A percentile compares a stretch with the other conserved stretches of the same genome.
phyloP scores from a whole-genome alignment of 2,797 vertebrate genomes.

The Lacerta viridis region DNA sequence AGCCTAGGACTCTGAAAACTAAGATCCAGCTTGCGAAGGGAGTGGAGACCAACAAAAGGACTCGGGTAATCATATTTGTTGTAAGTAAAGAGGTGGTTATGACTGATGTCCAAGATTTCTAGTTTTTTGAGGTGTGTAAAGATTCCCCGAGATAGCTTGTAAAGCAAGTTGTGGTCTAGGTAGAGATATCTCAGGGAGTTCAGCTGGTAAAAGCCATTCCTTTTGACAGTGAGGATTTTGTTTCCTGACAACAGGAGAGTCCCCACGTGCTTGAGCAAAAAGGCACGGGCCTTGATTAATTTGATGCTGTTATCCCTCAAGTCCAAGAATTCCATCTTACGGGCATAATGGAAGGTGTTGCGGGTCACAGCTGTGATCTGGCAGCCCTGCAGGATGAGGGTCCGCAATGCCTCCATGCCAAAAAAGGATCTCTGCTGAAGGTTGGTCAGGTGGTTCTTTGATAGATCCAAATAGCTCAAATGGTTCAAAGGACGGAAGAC shows the following conservation, averaged over 20 bases:
- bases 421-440: conserved; percentile 27
- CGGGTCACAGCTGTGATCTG: conserved; percentile 44
- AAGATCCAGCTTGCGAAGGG: conserved; percentile 42
- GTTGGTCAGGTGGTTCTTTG: conserved; percentile 53
- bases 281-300: conserved; percentile 30
- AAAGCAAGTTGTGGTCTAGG: conserved; percentile 48
- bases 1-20: conserved; percentile 43
- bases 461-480: conserved; percentile 59
- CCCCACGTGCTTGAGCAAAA: conserved; percentile 37
- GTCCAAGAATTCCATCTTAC: conserved; percentile 47
- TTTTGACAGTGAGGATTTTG: conserved; percentile 45
- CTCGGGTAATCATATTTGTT: conserved; percentile 25
- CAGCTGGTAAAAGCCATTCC: conserved; percentile 31
- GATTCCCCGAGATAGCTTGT: conserved; percentile 30
- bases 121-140: conserved; percentile 45
- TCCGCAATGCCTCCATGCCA: conserved; percentile 35
- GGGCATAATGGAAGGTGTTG: conserved; percentile 13
- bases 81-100: conserved; percentile 42
- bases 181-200: conserved; percentile 34
- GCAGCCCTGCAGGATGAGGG: conserved; percentile 50
- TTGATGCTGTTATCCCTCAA: conserved; percentile 54
- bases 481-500: conserved; percentile 37
- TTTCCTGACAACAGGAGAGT: conserved; percentile 58
- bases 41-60: conserved; percentile 43
- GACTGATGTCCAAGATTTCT: conserved; percentile 52